These are phyloP conservation scores for Pentalonia nigronervosa DNA, from an alignment of 1,140 invertebrate genomes.

Conservation along the genomic window DNA sequence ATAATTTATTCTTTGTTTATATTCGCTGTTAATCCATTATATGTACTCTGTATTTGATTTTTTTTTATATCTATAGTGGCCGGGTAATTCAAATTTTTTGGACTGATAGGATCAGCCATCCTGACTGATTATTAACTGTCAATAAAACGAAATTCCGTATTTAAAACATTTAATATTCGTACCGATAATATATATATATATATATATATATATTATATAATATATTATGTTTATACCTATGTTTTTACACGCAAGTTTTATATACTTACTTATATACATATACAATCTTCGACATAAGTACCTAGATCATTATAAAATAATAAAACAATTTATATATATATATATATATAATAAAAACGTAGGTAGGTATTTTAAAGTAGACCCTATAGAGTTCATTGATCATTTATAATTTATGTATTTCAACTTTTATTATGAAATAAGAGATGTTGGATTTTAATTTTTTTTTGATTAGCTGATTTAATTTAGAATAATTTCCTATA, in stretches of 20 bases:
- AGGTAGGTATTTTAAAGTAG: not conserved
- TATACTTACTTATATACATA: not conserved
- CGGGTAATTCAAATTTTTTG: not conserved
- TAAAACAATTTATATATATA: not conserved
- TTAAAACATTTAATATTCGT: not conserved
- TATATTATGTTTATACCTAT: not conserved
- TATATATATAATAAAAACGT: not conserved
- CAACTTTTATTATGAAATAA: not conserved
- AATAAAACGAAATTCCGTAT: not conserved
- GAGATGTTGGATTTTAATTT: not conserved
- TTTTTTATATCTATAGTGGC: not conserved
- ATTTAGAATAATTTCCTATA: not conserved
- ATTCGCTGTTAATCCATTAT: not conserved
- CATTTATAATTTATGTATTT: not conserved
- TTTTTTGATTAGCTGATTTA: not conserved
- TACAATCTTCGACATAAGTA: not conserved
- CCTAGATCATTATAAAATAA: not conserved
- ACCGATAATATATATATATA: not conserved
- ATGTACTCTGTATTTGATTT: not conserved
- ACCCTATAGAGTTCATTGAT: not conserved
- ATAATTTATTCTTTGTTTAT: slow-evolving; percentile 21
- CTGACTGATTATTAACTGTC: not conserved
- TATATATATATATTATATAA: too few species aligned
- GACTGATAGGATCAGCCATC: not conserved
- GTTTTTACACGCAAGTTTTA: not conserved